Evolutionary conservation across 2,888 invertebrate species (phyloP), one percentile per base, ranked within the genome.

Genomic region (Timema podura): DNA sequence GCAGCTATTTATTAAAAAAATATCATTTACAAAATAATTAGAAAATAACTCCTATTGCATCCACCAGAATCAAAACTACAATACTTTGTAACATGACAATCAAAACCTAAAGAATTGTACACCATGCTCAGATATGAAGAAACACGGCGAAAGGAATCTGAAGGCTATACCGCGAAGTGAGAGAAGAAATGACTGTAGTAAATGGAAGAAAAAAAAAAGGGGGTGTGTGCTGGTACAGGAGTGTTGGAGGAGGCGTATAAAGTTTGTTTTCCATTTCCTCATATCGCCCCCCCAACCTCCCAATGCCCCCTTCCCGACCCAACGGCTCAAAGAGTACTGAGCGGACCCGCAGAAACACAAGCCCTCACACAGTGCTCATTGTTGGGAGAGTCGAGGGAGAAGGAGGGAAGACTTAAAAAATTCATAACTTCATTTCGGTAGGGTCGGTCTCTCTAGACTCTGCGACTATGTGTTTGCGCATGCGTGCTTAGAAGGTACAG

Each of bases 261-360:
- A 69, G 69, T 69, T 69, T 69, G 69, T 69, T 69, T 69, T 69
- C 69, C 70, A 67, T 67, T 70, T 70, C 67, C 70, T 70, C 64
- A 47, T 57, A 46, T 48, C 49, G 30, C 70, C 65, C 70, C 67
- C 51, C 59, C 67, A 66, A 48, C 61, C 51, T 70, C 54, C n/a
- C 65, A 10, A 30, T 13, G 7, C n/a, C 47, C 30, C 67, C 45
- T 46, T 30, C 46, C 30, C 46, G n/a, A 5, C 65, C 46, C 9
- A 13, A 46, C 65, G n/a, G n/a, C n/a, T n/a, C 65, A 45, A 61
- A 10, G 11, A 15, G n/a, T 46, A 59, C 59, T 59, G n/a, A n/a
- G n/a, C n/a, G n/a, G n/a, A n/a, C n/a, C n/a, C n/a, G n/a, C n/a
- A n/a, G n/a, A n/a, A n/a, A n/a, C n/a, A n/a, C n/a, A n/a, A n/a